Evolutionary conservation across 2,888 invertebrate species (phyloP).

Genomic region (Glaucopsyche alexis): DNA sequence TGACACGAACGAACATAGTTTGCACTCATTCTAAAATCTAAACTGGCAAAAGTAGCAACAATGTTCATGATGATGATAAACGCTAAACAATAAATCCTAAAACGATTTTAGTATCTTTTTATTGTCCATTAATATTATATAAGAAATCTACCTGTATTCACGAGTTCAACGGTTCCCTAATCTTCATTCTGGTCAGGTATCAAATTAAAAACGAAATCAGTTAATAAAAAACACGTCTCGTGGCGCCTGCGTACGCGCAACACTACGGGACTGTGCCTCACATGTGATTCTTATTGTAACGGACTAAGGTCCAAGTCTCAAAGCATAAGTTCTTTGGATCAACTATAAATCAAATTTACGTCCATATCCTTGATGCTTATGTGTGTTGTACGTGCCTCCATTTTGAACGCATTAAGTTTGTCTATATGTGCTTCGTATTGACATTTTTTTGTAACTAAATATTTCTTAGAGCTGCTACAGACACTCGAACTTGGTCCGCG

Average conservation of each 20-base stretch:
- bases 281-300: conserved; percentile 40
- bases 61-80: background rate
- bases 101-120: conserved; percentile 37
- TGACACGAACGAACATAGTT: background rate
- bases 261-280: conserved; percentile 23
- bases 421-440: conserved; percentile 55
- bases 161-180: conserved; percentile 43
- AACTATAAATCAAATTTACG: conserved; percentile 72
- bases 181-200: conserved; percentile 65
- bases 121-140: conserved; percentile 38
- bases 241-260: conserved; percentile 64
- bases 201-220: conserved; percentile 65
- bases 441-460: conserved; percentile 44
- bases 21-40: background rate
- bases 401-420: conserved; percentile 18
- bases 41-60: background rate
- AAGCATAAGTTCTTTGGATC: conserved; percentile 38
- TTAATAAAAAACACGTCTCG: conserved; percentile 63
- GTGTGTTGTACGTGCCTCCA: conserved; percentile 10
- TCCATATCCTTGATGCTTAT: conserved; percentile 47
- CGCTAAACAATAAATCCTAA: conserved; percentile 18
- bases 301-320: conserved; percentile 44
- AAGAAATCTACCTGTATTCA: conserved; percentile 45
- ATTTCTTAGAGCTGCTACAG: no score
- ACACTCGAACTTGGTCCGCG: no score